Conservation (phyloP, 2,797 vertebrate species). For the Ambastaia sidthimunki region DNA sequence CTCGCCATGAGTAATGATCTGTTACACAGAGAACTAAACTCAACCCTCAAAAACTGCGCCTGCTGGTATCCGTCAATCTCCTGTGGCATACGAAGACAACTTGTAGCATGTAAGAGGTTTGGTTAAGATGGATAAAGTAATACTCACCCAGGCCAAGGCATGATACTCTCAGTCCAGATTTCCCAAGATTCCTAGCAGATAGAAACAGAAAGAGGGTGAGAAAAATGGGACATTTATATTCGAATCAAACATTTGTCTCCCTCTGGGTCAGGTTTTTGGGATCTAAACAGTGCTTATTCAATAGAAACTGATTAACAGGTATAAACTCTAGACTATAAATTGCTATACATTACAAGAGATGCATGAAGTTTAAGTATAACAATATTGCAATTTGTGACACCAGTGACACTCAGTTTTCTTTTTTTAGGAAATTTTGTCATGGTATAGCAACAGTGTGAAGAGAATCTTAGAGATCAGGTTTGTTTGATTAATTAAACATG, state of each 20-base stretch:
- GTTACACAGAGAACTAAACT: slow-evolving; percentile 19
- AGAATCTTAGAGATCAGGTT: too few species aligned
- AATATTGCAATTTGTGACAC: too few species aligned
- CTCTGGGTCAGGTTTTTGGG: background rate
- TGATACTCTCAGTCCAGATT: slow-evolving; percentile 61
- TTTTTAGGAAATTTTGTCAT: too few species aligned
- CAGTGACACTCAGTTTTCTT: too few species aligned
- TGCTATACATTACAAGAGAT: background rate
- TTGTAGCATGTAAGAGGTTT: background rate
- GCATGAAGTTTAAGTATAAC: too few species aligned
- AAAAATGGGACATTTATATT: background rate
- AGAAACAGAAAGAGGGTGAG: slow-evolving; percentile 4
- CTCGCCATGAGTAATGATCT: slow-evolving; percentile 31
- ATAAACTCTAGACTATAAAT: background rate
- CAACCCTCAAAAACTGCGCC: background rate
- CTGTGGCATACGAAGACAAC: background rate
- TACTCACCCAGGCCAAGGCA: slow-evolving; percentile 61
- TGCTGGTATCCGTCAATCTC: background rate
- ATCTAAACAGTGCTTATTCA: background rate
- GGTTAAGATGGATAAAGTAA: background rate
- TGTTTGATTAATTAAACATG: too few species aligned
- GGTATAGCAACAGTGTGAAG: too few species aligned
- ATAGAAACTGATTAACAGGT: background rate
- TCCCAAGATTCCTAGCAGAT: slow-evolving; percentile 56
- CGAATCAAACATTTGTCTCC: background rate